A percentile compares a stretch with the other conserved stretches of the same genome.
These are phyloP conservation scores for Drosophila paramelanica DNA, from an alignment of 2,888 invertebrate genomes.

Conservation along the genomic window DNA sequence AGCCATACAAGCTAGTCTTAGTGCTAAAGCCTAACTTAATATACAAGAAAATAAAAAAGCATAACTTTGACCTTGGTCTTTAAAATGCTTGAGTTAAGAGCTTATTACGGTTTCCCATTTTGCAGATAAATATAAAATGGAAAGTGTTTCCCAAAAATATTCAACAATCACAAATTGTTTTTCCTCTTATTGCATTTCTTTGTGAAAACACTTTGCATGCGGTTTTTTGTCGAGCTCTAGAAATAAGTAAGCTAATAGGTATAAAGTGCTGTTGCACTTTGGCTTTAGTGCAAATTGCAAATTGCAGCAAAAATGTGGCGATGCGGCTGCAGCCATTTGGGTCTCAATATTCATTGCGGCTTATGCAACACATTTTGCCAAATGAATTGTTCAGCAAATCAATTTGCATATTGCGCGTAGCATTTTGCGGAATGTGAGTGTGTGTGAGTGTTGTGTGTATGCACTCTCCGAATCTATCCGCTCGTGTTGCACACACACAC, in stretches of 20 bases:
- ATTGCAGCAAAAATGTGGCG: slow-evolving; percentile 43
- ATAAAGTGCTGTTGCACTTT: slow-evolving; percentile 18
- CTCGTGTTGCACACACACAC: slow-evolving; percentile 8
- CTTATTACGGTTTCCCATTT: background rate
- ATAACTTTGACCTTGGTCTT: too few relatives aligned
- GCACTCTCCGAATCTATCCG: background rate
- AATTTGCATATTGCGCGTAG: slow-evolving; percentile 77
- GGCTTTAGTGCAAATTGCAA: slow-evolving; percentile 22
- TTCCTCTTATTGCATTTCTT: background rate
- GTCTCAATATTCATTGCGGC: slow-evolving; percentile 61
- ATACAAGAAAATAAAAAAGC: too few relatives aligned
- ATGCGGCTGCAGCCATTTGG: slow-evolving; percentile 42
- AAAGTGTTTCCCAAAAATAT: background rate
- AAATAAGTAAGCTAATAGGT: background rate
- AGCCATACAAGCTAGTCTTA: too few relatives aligned
- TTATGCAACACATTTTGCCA: slow-evolving; percentile 73
- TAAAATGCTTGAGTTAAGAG: too few relatives aligned
- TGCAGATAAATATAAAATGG: background rate
- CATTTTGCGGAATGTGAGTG: slow-evolving; percentile 56
- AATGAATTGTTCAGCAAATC: slow-evolving; percentile 79
- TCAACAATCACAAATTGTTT: slow-evolving; percentile 1
- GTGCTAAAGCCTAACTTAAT: too few relatives aligned
- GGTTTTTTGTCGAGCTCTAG: background rate
- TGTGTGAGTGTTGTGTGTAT: slow-evolving; percentile 7
- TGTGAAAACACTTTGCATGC: background rate